Evolutionary conservation across 2,113 vertebrate species (phyloP).

Genomic region (Neolamprologus modestus): DNA sequence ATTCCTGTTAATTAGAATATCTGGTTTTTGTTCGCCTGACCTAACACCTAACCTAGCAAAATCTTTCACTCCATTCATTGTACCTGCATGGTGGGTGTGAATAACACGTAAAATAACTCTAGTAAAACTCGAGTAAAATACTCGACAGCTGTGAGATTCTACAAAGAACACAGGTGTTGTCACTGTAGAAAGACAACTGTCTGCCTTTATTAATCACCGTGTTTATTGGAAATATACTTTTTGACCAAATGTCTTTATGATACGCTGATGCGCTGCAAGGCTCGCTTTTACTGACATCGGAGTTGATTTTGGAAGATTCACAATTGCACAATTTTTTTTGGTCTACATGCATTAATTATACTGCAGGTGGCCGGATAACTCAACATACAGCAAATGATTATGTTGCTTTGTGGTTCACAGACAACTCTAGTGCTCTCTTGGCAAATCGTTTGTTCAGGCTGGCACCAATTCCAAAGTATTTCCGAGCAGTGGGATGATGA

Average conservation of each 20-base stretch:
- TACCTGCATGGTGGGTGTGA: background rate
- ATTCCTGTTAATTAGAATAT: background rate
- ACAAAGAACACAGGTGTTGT: background rate
- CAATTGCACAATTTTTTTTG: no score
- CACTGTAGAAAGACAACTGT: background rate
- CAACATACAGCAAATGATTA: background rate
- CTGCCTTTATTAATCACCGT: background rate
- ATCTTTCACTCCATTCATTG: background rate
- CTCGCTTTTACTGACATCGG: background rate
- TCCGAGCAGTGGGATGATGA: background rate
- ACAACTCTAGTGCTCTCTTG: background rate
- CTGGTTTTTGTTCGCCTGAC: background rate
- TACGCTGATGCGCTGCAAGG: background rate
- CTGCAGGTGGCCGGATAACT: background rate
- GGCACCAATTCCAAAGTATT: background rate
- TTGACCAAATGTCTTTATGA: background rate
- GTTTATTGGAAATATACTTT: background rate
- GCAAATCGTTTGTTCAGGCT: background rate
- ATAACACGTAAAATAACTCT: background rate
- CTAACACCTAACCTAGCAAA: background rate
- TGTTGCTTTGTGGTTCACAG: background rate
- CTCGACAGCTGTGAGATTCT: background rate
- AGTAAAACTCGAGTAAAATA: background rate
- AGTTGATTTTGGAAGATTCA: background rate
- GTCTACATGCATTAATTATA: background rate